Conservation (phyloP, 30 jellyfish, hydroid and myxozoan species). For the Phacellophora camtschatica region DNA sequence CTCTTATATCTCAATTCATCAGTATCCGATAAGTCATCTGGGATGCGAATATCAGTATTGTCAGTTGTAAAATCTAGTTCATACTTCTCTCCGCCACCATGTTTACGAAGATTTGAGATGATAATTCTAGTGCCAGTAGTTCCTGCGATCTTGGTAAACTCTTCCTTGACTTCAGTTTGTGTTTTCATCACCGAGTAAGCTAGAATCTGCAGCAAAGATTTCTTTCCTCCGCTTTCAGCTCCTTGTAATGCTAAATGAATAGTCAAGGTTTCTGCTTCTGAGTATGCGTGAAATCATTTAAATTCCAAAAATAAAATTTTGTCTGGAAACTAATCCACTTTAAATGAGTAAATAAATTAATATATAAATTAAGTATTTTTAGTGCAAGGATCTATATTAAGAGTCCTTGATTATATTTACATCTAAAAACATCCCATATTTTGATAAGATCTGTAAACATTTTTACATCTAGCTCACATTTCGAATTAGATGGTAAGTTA, state of each 20-base stretch:
- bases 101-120: constrained; percentile 65
- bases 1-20: constrained; percentile 80
- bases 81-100: constrained; percentile 29
- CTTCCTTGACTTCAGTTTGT: constrained; percentile 61
- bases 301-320: no score
- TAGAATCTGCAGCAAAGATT: constrained; percentile 53
- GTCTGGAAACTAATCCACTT: no score
- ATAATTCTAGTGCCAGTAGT: constrained; percentile 85
- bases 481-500: no score
- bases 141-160: constrained; percentile 55
- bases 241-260: constrained; percentile 19
- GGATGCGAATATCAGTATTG: constrained; percentile 74
- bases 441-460: no score
- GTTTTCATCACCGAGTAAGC: constrained; percentile 66
- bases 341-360: no score
- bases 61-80: constrained; percentile 84
- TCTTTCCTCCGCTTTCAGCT: constrained; percentile 50
- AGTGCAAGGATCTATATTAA: no score
- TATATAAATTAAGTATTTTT: no score
- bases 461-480: no score
- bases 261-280: constrained; percentile 3
- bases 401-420: no score
- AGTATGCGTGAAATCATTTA: no score
- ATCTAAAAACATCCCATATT: no score
- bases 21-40: constrained; percentile 81